Evolutionary conservation across 2,113 vertebrate genomes (phyloP).

Genomic region (Podarcis muralis): DNA sequence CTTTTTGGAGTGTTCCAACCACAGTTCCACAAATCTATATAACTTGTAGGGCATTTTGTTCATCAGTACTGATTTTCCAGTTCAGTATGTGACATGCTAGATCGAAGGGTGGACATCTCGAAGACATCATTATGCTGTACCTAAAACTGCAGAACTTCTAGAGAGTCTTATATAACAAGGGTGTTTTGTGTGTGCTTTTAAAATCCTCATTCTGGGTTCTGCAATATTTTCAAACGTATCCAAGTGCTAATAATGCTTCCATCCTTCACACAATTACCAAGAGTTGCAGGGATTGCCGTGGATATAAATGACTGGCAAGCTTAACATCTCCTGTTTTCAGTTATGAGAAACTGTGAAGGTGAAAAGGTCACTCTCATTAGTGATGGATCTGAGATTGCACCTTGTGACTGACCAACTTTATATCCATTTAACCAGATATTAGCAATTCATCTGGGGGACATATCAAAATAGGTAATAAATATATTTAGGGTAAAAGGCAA

Average conservation of each 20-base stretch:
- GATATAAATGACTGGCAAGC: constrained; percentile 33
- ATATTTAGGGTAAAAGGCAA: constrained; percentile 48
- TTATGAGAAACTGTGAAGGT: constrained; percentile 36
- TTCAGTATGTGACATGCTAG: constrained; percentile 57
- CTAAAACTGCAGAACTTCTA: constrained; percentile 54
- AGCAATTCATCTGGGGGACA: constrained; percentile 50
- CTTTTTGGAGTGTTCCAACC: constrained; percentile 33
- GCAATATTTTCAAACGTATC: constrained; percentile 37
- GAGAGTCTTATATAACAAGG: constrained; percentile 47
- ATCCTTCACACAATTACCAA: constrained; percentile 49
- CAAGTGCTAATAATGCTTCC: constrained; percentile 4
- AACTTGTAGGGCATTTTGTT: constrained; percentile 62
- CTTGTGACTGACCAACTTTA: constrained; percentile 53
- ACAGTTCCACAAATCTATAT: constrained; percentile 43
- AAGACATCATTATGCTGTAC: constrained; percentile 66
- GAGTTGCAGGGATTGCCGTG: constrained; percentile 23
- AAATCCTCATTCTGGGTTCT: constrained; percentile 58
- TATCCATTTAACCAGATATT: constrained; percentile 34
- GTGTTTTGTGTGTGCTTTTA: constrained; percentile 19
- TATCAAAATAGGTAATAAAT: constrained; percentile 27
- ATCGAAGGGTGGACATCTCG: constrained; percentile 49
- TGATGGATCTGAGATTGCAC: constrained; percentile 48
- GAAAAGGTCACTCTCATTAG: constrained; percentile 66
- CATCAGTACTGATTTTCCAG: constrained; percentile 45
- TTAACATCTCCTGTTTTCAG: constrained; percentile 49